A percentile compares a stretch with the other conserved stretches of the same genome.
These are phyloP conservation scores for Saccopteryx bilineata DNA, from an alignment of 2,113 vertebrate species.

Conservation along the genomic window DNA sequence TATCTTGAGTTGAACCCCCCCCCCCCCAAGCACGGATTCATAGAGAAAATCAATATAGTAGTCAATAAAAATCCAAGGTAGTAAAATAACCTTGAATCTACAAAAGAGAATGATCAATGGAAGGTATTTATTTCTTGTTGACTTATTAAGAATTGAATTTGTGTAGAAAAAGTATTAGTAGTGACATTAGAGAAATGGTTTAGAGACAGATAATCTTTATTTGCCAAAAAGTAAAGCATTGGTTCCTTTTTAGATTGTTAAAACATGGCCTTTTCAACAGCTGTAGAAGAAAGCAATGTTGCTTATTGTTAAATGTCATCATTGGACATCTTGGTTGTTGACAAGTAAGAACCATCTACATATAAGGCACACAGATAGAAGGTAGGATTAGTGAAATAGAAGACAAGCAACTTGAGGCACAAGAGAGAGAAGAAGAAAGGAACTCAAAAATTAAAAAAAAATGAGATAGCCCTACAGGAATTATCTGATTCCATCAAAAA, in stretches of 20 bases:
- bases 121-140: slow-evolving; percentile 47
- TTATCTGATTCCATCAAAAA: no score
- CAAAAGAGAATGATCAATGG: neutral
- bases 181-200: neutral
- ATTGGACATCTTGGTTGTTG: neutral
- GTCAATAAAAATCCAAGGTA: neutral
- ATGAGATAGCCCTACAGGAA: no score
- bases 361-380: neutral
- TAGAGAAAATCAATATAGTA: neutral
- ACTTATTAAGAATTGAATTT: slow-evolving; percentile 61
- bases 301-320: slow-evolving; percentile 45
- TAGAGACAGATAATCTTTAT: neutral
- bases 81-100: neutral
- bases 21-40: slow-evolving; percentile 54
- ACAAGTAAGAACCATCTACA: neutral
- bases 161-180: slow-evolving; percentile 23
- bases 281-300: neutral
- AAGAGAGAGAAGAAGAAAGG: no score
- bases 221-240: slow-evolving; percentile 45
- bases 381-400: no score
- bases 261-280: neutral
- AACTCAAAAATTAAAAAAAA: no score
- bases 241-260: slow-evolving; percentile 25
- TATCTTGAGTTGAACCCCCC: slow-evolving; percentile 68
- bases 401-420: no score